Evolutionary conservation across 2,888 invertebrate species (phyloP), one percentile per base, ranked within the genome.

Genomic region (Philereme transversata): DNA sequence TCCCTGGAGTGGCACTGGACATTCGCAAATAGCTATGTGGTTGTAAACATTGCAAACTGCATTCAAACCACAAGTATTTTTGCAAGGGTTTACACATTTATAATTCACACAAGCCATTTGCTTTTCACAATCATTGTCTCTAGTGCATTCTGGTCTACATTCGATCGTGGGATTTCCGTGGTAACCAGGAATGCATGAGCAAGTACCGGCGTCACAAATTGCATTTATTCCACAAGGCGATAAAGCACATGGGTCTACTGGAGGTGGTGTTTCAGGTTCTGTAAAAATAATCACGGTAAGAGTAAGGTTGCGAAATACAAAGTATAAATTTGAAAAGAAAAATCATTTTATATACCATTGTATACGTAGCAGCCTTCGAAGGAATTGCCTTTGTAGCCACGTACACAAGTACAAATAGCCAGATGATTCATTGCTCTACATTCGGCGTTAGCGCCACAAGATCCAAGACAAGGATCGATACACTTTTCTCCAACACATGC

Each of bases 401-500:
- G 79, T 45, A 90, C 86, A 78, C 97, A 97, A 66, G 93, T 94
- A 77, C 97, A 97, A 71, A 96, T 94, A 22, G 97, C 96, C 54
- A 95, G 94, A 78, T 97, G 97, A 76, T 96, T 96, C 76, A 94
- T 90, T 3, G 96, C 95, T 67, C 93, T 93, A 73, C 97, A 97
- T 43, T 94, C 90, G 0, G 96, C 94, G 75, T 95, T 94, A 11
- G 93, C 81, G n/a, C 96, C 96, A 77, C 95, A 95, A 10, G 94
- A 94, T 67, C 95, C 95, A 35, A 94, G 93, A 78, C 96, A 96
- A 47, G 96, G 96, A 82, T 95, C 93, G 33, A 90, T 89, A 82
- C 97, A 97, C 86, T 96, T 96, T 72, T 95, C 95, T 76, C 95
- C 93, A 9, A 95, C 92, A 79, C 97, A 97, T 46, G 96, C 95